Percentiles rank a stretch among this genome's conserved stretches.
Evolutionary conservation across 2,113 vertebrate species (phyloP).

Genomic region (Tiliqua scincoides): DNA sequence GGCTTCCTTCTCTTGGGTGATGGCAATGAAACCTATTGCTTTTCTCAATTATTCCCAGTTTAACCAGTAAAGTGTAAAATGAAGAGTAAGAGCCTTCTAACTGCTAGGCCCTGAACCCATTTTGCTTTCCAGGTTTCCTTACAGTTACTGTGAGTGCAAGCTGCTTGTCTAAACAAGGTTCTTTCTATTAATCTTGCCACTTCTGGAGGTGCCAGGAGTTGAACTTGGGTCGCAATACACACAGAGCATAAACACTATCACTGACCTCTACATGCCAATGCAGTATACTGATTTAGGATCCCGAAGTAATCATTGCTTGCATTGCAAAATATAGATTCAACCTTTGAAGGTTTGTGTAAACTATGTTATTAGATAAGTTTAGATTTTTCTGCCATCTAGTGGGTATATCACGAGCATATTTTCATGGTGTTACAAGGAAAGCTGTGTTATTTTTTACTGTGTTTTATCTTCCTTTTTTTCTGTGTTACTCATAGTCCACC

Average conservation of each 20-base stretch:
- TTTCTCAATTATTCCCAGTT: too few relatives aligned
- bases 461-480: too few relatives aligned
- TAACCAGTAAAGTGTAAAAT: too few relatives aligned
- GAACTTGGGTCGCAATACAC: not conserved
- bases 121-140: too few relatives aligned
- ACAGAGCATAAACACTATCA: not conserved
- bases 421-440: not conserved
- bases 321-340: not conserved
- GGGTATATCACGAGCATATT: not conserved
- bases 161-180: not conserved
- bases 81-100: too few relatives aligned
- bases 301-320: not conserved
- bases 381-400: constrained; percentile 29
- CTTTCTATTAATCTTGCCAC: not conserved
- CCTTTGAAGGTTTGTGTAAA: not conserved
- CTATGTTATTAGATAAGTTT: not conserved
- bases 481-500: not conserved
- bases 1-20: too few relatives aligned
- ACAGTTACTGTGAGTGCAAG: not conserved
- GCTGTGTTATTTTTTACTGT: not conserved
- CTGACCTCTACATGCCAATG: not conserved
- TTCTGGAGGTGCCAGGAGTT: not conserved
- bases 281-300: not conserved
- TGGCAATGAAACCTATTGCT: too few relatives aligned
- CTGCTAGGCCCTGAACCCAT: too few relatives aligned